A percentile compares a stretch with the other conserved stretches of the same genome.
These are phyloP conservation scores for Epinephelus coioides DNA, from an alignment of 2,797 vertebrate species.

Conservation along the genomic window DNA sequence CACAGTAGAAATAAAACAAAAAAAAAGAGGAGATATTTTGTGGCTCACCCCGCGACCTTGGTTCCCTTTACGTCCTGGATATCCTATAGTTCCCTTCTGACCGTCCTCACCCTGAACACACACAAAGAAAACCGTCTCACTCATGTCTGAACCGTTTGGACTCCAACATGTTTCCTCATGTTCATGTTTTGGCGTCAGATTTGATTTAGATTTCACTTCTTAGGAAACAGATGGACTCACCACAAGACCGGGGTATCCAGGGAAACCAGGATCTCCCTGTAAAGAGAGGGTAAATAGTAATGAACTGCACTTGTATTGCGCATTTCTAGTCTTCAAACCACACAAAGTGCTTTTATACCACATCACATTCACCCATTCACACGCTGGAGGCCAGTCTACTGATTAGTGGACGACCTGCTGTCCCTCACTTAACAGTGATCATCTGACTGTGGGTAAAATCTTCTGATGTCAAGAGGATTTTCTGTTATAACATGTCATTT, in stretches of 20 bases:
- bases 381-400: too few species aligned
- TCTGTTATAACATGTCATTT: too few species aligned
- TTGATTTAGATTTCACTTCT: not conserved
- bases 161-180: not conserved
- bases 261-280: constrained; percentile 87
- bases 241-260: constrained; percentile 85
- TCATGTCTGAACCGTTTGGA: not conserved
- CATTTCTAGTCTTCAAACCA: too few species aligned
- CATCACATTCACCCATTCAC: too few species aligned
- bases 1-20: not conserved
- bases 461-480: too few species aligned
- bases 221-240: constrained; percentile 70
- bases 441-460: not conserved
- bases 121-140: not conserved
- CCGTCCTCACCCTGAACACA: constrained; percentile 86
- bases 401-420: too few species aligned
- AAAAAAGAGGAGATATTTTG: not conserved
- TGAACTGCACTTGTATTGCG: too few species aligned
- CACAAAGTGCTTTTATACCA: too few species aligned
- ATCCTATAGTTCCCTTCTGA: constrained; percentile 77
- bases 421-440: not conserved
- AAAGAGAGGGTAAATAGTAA: not conserved
- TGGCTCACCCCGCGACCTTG: constrained; percentile 85
- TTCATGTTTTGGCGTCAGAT: not conserved
- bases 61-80: constrained; percentile 85